Base-by-base conservation (phyloP, 2,113 vertebrate genomes). In the Aegotheles bennettii region DNA sequence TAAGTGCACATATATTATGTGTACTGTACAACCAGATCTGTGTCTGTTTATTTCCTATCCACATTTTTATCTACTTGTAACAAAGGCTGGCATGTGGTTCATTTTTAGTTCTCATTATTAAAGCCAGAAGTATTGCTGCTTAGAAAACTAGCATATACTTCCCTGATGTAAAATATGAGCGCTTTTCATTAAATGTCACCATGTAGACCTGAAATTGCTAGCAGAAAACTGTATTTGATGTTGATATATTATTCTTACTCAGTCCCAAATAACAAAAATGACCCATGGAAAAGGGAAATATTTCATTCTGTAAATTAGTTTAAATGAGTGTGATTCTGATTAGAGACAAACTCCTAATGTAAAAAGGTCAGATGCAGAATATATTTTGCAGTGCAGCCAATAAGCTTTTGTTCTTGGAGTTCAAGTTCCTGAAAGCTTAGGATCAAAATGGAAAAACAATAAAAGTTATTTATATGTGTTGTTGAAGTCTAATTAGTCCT, bases 401-500 rank as follows among this genome's bases (percentile, higher is more conserved):
- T 51, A 87, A 71, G 56, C n/a, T 61, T 31, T 59, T 83, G 31
- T 5, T 83, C 69, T 90, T 67, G n/a, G 71, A 83, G 74, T 94
- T 91, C 70, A 63, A 56, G 81, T 69, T 77, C 50, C 89, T 94
- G 94, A 86, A 89, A 96, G 87, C 78, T 87, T 73, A 91, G 53
- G 87, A 95, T 95, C 81, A 93, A 96, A 88, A 80, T 4, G 19
- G 64, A 70, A 82, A 73, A 90, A 64, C 82, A 93, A 90, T 94
- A 59, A n/a, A 92, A 93, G 80, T 93, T 96, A 95, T 97, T 96
- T 95, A 93, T 95, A 76, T 93, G 70, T 94, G 86, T 90, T 96
- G 94, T 79, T 78, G 95, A 91, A 81, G 81, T 95, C 96, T 97
- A 95, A 97, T 96, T 96, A 96, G 92, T 71, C 89, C 92, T 86